Evolutionary conservation across 2,797 vertebrate species (phyloP), one percentile per base, ranked within the genome.

Genomic region (Chanos chanos): DNA sequence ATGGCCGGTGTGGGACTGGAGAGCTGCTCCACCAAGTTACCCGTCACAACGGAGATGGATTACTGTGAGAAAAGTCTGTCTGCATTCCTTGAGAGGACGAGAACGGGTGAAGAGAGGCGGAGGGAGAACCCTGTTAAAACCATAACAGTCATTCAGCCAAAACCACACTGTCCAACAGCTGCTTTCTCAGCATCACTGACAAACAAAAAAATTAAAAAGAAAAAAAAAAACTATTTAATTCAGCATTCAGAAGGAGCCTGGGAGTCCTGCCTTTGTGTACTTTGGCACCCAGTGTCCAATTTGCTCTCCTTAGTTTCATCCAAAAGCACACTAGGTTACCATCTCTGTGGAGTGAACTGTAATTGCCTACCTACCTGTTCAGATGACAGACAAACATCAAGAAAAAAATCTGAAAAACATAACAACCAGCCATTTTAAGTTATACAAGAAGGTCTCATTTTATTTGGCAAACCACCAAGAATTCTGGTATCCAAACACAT

Each of bases 111-210:
- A 37, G 48, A 49, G 40, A 51, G 18, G 8, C 21, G 18, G 19
- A n/a, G 36, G 41, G 52, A 13, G 47, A 75, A 52, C 41, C 65
- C 71, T 72, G 70, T 54, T 70, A 52, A 79, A 75, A 37, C 45
- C 59, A 71, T 72, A 62, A 62, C 40, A 47, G 53, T 18, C 59
- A 54, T 69, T 39, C 30, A 45, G 62, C 67, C 72, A 66, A 72
- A 72, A 74, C 55, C 52, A 56, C 61, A 71, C 72, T 18, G 61
- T 57, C 70, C 56, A 62, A 62, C 64, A 77, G 69, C 74, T 81
- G 73, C 59, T 62, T 69, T 69, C 62, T 69, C 64, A 69, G 59
- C 21, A 64, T 58, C 33, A 30, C 12, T 8, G 31, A 19, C 39
- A 24, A 43, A 53, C 47, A 52, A 5, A 57, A 51, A 45, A 28